These are phyloP conservation scores for Leuctra nigra DNA, from an alignment of 2,888 invertebrate genomes.

Conservation along the genomic window DNA sequence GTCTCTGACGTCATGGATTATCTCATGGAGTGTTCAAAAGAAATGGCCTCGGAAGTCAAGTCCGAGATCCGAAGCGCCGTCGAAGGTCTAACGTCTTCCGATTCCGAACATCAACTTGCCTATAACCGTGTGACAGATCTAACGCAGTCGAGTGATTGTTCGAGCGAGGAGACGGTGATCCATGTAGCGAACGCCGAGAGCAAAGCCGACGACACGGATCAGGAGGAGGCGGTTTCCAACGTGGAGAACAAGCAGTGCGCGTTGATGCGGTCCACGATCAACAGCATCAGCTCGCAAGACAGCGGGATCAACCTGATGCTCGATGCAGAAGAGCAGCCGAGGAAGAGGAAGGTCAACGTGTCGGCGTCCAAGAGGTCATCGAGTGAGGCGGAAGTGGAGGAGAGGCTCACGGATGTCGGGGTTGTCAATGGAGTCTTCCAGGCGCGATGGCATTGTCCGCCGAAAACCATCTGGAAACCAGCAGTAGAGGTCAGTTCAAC, in stretches of 20 bases:
- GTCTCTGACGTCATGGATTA: slow-evolving; percentile 71
- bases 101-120: slow-evolving; percentile 30
- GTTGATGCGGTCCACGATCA: slow-evolving; percentile 57
- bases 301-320: slow-evolving; percentile 71
- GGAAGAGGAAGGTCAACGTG: slow-evolving; percentile 18
- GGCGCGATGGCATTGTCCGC: slow-evolving; percentile 62
- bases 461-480: slow-evolving; percentile 75
- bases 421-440: slow-evolving; percentile 35
- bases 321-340: slow-evolving; percentile 36
- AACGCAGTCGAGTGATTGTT: slow-evolving; percentile 39
- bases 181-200: slow-evolving; percentile 35
- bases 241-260: slow-evolving; percentile 43
- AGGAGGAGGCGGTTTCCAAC: slow-evolving; percentile 51
- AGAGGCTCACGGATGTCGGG: neutral
- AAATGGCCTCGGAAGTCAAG: slow-evolving; percentile 74
- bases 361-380: slow-evolving; percentile 27
- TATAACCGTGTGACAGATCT: neutral
- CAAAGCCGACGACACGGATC: slow-evolving; percentile 33
- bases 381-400: neutral
- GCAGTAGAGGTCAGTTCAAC: slow-evolving; percentile 60
- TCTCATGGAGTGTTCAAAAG: slow-evolving; percentile 67
- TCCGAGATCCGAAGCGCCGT: slow-evolving; percentile 68
- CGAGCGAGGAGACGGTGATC: slow-evolving; percentile 42
- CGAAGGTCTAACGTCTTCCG: slow-evolving; percentile 57
- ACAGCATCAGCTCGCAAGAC: slow-evolving; percentile 56